Base-by-base conservation (phyloP, 2,797 vertebrate species). In the Chelonia mydas region DNA sequence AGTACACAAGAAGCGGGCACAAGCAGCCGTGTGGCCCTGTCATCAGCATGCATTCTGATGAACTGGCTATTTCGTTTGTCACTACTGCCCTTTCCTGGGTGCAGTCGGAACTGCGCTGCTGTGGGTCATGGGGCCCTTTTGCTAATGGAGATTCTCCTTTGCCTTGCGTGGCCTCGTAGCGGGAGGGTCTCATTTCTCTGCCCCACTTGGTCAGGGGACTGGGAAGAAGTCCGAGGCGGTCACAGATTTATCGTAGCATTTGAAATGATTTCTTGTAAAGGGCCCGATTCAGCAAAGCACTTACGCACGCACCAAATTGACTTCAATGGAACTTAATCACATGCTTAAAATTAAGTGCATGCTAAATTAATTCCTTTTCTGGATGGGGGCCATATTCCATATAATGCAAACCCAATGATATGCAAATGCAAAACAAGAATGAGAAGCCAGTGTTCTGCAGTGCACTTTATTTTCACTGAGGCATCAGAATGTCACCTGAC, bases 351-450 rank as follows among this genome's bases (percentile, higher is more conserved):
- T 49, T 49, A 47, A 16, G 27, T 27, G 2, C 74, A 77, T 28
- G 28, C 27, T 41, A 1, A 2, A 3, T 37, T 81, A 81, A 61
- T 86, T 80, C 72, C 41, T 51, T 11, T 0, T 1, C 7, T 37
- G 8, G 33, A 59, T 15, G 33, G 11, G 33, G 19, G 41, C 37
- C 59, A 54, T 80, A 3, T 2, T 11, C 50, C 59, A 27, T 45
- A 0, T 23, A 0, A 47, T n/a, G 49, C 7, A 45, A 79, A 27
- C 0, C 0, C 10, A 33, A 3, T 6, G 83, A 74, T 1, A 0
- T 37, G 74, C 33, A 45, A n/a, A 51, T 21, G 37, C 6, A 5
- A 2, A 41, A 65, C 37, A 50, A 88, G 11, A 3, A 21, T 45
- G 16, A 61, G 6, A 12, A 16, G 25, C 68, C n/a, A 49, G 27